Percentiles rank a stretch among this genome's conserved stretches.
phyloP scores from a whole-genome alignment of 2,113 vertebrate genomes.

The Aleadryas rufinucha region DNA sequence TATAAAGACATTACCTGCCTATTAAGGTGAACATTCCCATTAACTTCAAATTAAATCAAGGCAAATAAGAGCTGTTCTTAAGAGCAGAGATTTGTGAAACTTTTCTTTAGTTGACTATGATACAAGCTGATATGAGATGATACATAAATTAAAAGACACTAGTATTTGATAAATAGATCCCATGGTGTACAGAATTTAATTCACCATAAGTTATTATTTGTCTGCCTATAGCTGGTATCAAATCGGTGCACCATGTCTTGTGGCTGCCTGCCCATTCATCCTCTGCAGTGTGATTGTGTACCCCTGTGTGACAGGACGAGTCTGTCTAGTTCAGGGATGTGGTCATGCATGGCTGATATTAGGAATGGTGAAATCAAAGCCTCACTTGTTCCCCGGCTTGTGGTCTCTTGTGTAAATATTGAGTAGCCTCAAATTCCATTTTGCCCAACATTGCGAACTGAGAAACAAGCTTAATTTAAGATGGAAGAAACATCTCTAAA shows the following conservation, averaged over 20 bases:
- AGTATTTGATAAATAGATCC: neutral
- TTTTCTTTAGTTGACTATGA: neutral
- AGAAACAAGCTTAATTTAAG: neutral
- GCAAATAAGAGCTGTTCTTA: neutral
- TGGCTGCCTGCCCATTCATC: neutral
- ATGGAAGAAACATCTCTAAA: neutral
- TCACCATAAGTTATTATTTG: neutral
- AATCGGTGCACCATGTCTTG: neutral
- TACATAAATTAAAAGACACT: neutral
- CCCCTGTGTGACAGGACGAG: neutral
- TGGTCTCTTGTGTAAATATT: neutral
- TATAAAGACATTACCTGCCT: neutral
- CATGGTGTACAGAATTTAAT: neutral
- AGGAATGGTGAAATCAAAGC: slow-evolving; percentile 8
- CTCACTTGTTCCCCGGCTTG: neutral
- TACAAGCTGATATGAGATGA: no score
- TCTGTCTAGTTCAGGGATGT: slow-evolving; percentile 12
- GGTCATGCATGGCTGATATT: neutral
- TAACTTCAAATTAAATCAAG: neutral
- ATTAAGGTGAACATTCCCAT: neutral
- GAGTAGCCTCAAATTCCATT: neutral
- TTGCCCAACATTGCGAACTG: neutral
- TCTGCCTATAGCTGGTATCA: neutral
- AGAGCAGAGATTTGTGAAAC: neutral
- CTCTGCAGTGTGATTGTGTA: neutral